Percentiles rank a stretch among this genome's conserved stretches.
phyloP scores from a whole-genome alignment of 1,140 invertebrate genomes.

The Apocrypta bakeri region DNA sequence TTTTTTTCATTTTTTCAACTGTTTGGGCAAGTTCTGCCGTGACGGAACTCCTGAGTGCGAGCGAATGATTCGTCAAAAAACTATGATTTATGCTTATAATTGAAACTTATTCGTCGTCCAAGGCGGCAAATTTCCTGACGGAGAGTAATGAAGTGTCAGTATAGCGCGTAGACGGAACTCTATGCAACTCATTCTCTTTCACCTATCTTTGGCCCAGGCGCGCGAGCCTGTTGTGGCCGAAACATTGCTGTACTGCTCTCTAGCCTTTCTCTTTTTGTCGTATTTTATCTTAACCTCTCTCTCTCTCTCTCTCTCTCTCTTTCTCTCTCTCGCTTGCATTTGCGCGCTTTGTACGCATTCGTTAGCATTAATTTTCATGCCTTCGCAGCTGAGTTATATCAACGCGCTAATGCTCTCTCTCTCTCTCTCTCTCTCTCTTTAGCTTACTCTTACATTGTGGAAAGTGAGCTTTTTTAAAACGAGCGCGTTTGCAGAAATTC shows the following conservation, averaged over 20 bases:
- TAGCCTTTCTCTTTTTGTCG: not conserved
- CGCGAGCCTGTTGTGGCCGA: not conserved
- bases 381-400: not conserved
- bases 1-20: no score
- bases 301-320: not conserved
- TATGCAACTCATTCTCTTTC: not conserved
- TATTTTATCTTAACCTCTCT: slow-evolving; percentile 7
- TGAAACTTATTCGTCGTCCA: not conserved
- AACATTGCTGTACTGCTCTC: not conserved
- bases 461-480: not conserved
- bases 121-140: not conserved
- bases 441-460: no score
- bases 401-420: not conserved
- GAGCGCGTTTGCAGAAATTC: not conserved
- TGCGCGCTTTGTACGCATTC: not conserved
- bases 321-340: not conserved
- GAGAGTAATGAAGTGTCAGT: slow-evolving; percentile 23
- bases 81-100: not conserved
- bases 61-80: not conserved
- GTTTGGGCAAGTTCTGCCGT: no score
- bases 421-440: not conserved
- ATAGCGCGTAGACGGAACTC: not conserved
- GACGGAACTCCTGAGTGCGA: no score
- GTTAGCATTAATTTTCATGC: not conserved
- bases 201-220: not conserved